Percentiles rank a stretch among this genome's conserved stretches.
These are phyloP conservation scores for Yponomeuta plumbellus DNA, from an alignment of 2,888 invertebrate genomes.

Conservation along the genomic window DNA sequence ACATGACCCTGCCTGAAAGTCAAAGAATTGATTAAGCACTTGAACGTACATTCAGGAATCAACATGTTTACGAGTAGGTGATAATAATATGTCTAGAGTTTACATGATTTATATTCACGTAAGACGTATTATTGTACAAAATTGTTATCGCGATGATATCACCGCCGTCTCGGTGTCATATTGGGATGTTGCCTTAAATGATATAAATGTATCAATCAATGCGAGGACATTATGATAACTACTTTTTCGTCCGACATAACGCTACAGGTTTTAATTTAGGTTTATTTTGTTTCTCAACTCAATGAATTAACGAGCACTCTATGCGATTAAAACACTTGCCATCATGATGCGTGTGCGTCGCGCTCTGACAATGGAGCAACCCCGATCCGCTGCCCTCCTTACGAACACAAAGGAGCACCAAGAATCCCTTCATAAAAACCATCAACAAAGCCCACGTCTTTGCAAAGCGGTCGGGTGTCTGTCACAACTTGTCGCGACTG, in stretches of 20 bases:
- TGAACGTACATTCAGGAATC: too few relatives aligned
- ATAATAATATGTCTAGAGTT: not conserved
- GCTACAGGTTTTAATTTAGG: not conserved
- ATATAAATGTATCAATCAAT: not conserved
- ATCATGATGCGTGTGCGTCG: too few relatives aligned
- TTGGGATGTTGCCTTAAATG: not conserved
- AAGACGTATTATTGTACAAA: not conserved
- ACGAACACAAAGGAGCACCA: not conserved
- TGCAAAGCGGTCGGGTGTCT: not conserved
- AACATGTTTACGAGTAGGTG: too few relatives aligned
- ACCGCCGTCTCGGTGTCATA: not conserved
- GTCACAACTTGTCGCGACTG: slow-evolving; percentile 11
- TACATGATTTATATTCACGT: not conserved
- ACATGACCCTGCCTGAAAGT: too few relatives aligned
- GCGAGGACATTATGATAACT: not conserved
- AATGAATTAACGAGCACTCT: too few relatives aligned
- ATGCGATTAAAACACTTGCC: too few relatives aligned
- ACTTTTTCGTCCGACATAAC: not conserved
- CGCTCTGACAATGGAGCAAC: not conserved
- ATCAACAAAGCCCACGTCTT: not conserved
- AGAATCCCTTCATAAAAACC: not conserved
- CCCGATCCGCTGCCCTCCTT: not conserved
- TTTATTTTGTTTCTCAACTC: too few relatives aligned
- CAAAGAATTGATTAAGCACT: too few relatives aligned
- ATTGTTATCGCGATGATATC: not conserved